These are phyloP conservation scores for Procavia capensis DNA, from an alignment of 2,113 vertebrate genomes.

Conservation along the genomic window DNA sequence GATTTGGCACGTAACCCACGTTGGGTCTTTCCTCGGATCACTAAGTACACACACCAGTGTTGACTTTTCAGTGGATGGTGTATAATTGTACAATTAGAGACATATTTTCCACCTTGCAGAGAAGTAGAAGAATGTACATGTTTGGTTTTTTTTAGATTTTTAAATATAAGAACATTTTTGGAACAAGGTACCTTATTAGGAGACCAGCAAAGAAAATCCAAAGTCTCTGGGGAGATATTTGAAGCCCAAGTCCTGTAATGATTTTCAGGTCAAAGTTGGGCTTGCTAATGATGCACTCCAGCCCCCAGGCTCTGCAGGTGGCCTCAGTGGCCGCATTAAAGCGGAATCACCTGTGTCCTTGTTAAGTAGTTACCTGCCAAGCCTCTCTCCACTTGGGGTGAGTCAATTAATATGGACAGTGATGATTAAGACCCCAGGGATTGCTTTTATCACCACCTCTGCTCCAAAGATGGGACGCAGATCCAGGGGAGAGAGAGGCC, in stretches of 20 bases:
- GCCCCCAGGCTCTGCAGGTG: background rate
- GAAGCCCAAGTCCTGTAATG: background rate
- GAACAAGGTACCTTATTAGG: background rate
- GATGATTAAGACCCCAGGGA: slow-evolving; percentile 62
- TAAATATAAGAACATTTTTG: background rate
- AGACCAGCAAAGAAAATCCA: background rate
- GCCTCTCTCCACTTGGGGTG: slow-evolving; percentile 54
- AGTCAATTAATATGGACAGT: slow-evolving; percentile 67
- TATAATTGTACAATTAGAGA: accelerated
- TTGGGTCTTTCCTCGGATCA: background rate
- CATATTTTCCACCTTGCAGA: background rate
- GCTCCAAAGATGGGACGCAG: background rate
- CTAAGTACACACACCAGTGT: accelerated
- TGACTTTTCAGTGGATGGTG: accelerated
- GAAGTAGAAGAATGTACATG: background rate
- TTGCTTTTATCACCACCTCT: background rate
- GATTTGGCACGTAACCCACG: accelerated
- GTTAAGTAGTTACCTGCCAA: slow-evolving; percentile 59
- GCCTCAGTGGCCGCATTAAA: slow-evolving; percentile 49
- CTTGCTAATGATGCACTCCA: background rate
- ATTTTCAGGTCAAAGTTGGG: background rate
- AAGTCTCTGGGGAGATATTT: background rate
- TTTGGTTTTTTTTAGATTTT: background rate
- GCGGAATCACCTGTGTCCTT: slow-evolving; percentile 74
- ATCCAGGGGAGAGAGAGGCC: accelerated